Percentiles rank a stretch among this genome's conserved stretches.
phyloP scores from a whole-genome alignment of 2,888 invertebrate genomes.

The Polyommatus iphigenia region DNA sequence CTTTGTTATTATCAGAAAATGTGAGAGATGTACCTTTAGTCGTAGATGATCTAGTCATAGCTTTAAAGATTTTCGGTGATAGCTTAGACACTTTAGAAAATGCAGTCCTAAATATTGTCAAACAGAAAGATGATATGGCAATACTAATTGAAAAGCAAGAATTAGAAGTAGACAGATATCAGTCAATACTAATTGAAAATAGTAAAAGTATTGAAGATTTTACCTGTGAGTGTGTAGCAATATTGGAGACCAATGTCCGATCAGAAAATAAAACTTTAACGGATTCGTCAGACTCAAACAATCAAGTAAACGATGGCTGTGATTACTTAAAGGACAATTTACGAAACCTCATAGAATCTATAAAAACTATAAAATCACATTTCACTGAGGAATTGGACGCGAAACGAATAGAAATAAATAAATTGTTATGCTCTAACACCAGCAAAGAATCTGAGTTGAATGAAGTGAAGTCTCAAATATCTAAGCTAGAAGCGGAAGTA shows the following conservation, averaged over 20 bases:
- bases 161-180: conserved; percentile 34
- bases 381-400: conserved; percentile 41
- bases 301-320: conserved; percentile 32
- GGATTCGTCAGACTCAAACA: conserved; percentile 14
- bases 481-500: conserved; percentile 34
- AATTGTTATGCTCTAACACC: conserved; percentile 36
- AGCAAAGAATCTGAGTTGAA: conserved; percentile 33
- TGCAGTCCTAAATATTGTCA: conserved; percentile 45
- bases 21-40: conserved; percentile 50
- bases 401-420: conserved; percentile 44
- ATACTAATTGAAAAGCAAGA: conserved; percentile 37
- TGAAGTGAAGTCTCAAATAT: conserved; percentile 22
- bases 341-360: conserved; percentile 38
- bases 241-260: conserved; percentile 31
- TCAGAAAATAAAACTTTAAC: conserved; percentile 30
- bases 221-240: conserved; percentile 34
- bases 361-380: conserved; percentile 35
- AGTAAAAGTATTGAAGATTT: conserved; percentile 41
- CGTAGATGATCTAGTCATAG: conserved; percentile 49
- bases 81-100: conserved; percentile 51
- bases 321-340: conserved; percentile 40
- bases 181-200: conserved; percentile 39
- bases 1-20: conserved; percentile 50
- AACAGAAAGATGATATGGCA: conserved; percentile 47
- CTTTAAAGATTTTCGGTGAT: conserved; percentile 49